Evolutionary conservation across 2,888 invertebrate species (phyloP), one percentile per base, ranked within the genome.

Genomic region (Theodoxus fluviatilis): DNA sequence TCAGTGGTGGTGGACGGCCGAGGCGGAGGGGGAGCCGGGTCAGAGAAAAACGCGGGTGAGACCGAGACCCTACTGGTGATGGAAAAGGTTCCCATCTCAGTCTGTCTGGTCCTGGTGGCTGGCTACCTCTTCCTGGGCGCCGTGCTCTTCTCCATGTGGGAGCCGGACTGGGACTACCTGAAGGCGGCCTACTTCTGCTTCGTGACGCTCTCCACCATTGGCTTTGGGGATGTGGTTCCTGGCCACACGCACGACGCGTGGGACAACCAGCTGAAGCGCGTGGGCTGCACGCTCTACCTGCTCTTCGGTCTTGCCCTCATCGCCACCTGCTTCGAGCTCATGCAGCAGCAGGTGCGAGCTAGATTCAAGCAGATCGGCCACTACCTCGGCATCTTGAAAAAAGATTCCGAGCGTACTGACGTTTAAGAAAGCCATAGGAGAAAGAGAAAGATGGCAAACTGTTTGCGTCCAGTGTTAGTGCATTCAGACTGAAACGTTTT

Each of bases 101-200:
- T 98, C 63, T 97, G 96, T 87, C 89, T 97, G 43, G 91, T 93
- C 75, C 94, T 96, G 78, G 95, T 98, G 91, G 91, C 95, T 79
- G 92, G 93, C 82, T 94, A 94, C 86, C 92, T 95, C 71, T 91
- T 94, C 82, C 94, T 94, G 69, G 98, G 98, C 33, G 96, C 97
- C 0, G 89, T 94, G 83, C 90, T 98, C 57, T 98, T 98, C 88
- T 92, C 93, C 1, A 90, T 92, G 84, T 98, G 96, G 95, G 97
- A 98, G 72, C 74, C 76, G 18, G 91, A 92, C 47, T 98, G 98
- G 98, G 92, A 92, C 79, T 92, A 93, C 85, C 89, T 98, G 75
- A 96, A 97, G 80, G 96, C 96, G 69, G 87, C 87, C 67, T 88
- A 88, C 77, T 88, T 88, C 81, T 87, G 87, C 71, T 88, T 88